These are phyloP conservation scores for Coptodon rendalli DNA, from an alignment of 2,113 vertebrate genomes.

Conservation along the genomic window DNA sequence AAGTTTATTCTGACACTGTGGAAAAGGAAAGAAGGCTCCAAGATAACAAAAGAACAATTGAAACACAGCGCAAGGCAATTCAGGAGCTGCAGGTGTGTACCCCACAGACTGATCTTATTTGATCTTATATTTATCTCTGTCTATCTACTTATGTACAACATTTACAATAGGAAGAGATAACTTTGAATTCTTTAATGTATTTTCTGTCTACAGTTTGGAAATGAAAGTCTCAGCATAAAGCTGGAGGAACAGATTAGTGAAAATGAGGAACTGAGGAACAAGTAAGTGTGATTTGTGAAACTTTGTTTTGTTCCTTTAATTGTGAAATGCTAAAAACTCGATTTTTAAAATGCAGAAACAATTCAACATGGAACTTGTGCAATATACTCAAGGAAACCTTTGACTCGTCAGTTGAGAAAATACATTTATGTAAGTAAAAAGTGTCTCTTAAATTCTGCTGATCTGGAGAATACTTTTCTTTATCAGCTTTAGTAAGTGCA, in stretches of 20 bases:
- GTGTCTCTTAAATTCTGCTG: background rate
- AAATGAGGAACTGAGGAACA: slow-evolving; percentile 86
- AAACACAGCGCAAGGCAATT: slow-evolving; percentile 87
- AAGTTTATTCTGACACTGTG: slow-evolving; percentile 74
- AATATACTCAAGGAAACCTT: slow-evolving; percentile 87
- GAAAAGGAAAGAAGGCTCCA: slow-evolving; percentile 84
- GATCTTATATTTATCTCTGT: background rate
- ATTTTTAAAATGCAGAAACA: slow-evolving; percentile 68
- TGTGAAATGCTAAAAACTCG: background rate
- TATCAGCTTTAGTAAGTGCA: background rate
- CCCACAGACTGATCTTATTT: background rate
- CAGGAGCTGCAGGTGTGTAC: slow-evolving; percentile 86
- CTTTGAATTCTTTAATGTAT: background rate
- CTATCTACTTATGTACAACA: no score
- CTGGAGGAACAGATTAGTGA: slow-evolving; percentile 87
- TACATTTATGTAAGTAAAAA: slow-evolving; percentile 80
- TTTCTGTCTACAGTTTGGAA: slow-evolving; percentile 80
- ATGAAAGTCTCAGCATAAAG: slow-evolving; percentile 87
- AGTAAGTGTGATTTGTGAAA: slow-evolving; percentile 67
- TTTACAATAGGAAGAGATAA: background rate
- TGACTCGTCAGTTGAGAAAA: slow-evolving; percentile 81
- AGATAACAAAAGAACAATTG: slow-evolving; percentile 83
- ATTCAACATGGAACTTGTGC: slow-evolving; percentile 82
- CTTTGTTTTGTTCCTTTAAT: background rate
- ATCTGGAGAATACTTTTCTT: background rate